Evolutionary conservation across 2,888 invertebrate genomes (phyloP).

Genomic region (Bombylius discolor): DNA sequence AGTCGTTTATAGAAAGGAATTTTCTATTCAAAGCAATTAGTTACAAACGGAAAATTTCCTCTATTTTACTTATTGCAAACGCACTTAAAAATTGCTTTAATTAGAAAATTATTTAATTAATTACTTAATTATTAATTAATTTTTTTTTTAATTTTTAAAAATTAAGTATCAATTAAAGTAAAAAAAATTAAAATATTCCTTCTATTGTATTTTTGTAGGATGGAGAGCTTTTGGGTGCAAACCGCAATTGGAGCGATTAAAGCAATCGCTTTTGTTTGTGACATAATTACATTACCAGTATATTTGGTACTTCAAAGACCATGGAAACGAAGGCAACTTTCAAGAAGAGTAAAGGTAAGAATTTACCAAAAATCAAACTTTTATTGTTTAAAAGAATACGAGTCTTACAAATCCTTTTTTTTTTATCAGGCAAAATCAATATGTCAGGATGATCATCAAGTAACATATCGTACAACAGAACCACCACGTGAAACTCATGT

Average conservation of each 20-base stretch:
- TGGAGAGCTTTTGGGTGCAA: constrained; percentile 54
- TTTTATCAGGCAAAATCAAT: constrained; percentile 54
- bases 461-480: constrained; percentile 62
- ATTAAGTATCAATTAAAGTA: no score
- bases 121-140: no score
- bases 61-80: no score
- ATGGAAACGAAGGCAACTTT: constrained; percentile 67
- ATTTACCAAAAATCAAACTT: background rate
- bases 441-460: constrained; percentile 46
- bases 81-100: no score
- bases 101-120: no score
- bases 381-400: background rate
- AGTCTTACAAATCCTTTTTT: background rate
- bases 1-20: no score
- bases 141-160: no score
- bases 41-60: no score
- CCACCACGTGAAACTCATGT: constrained; percentile 58
- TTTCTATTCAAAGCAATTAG: no score
- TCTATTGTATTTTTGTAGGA: constrained; percentile 33
- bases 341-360: constrained; percentile 63
- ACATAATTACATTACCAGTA: constrained; percentile 80
- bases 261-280: constrained; percentile 72
- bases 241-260: constrained; percentile 65
- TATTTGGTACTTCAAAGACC: constrained; percentile 78
- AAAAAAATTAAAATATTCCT: no score